Evolutionary conservation across 2,797 vertebrate species (phyloP), one percentile per base, ranked within the genome.

Genomic region (Heliangelus exortis): DNA sequence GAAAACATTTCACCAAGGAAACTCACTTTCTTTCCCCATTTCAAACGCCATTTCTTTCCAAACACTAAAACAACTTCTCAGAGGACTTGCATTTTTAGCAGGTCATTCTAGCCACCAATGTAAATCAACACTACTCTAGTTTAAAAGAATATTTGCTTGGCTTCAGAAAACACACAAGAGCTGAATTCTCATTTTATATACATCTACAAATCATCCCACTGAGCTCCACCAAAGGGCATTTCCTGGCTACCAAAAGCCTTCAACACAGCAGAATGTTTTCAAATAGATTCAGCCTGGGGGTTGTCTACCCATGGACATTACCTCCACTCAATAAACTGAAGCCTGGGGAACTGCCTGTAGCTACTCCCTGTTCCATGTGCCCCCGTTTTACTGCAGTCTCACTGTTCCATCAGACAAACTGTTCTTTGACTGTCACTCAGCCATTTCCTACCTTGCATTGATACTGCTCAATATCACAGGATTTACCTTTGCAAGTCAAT

Each of bases 251-350:
- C 10, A 80, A 25, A 79, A 41, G 31, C 41, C 39, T 62, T 34
- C 22, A 34, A 12, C 47, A 36, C 11, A 0, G 0, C 12, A 48
- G 36, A 62, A 61, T 1, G 1, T 4, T 84, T 68, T 75, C 76
- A 54, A 20, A 41, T 2, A 41, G 33, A 34, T 69, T 57, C 48
- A 54, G 19, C n/a, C 26, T 22, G 17, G 29, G 58, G 7, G 11
- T 31, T 74, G 67, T n/a, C 34, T 22, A 15, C 20, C 36, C n/a
- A 50, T 51, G 51, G 71, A 28, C 15, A 15, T 13, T 63, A 33
- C 12, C 39, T 68, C 66, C 10, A 12, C n/a, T 57, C 39, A 53
- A 43, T 39, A 55, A 43, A 1, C 9, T 1, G 7, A 78, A 87
- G 63, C 31, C 54, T n/a, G 33, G n/a, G 36, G 48, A 66, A 53